Conservation (phyloP, 35 echinoderm and acorn worm species). For the Chiridota heheva region DNA sequence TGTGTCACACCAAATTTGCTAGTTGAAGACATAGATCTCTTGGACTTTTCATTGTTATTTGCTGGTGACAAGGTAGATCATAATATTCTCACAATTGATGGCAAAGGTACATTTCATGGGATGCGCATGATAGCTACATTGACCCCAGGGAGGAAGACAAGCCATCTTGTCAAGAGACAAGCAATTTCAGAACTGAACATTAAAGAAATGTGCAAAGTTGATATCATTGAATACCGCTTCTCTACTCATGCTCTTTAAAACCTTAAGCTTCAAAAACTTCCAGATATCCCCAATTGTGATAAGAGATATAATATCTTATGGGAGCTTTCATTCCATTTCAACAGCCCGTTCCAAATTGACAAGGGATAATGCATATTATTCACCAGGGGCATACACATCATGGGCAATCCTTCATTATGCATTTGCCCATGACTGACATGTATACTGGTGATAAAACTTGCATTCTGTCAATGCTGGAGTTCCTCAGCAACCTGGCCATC, state of each 20-base stretch:
- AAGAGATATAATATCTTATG: neutral
- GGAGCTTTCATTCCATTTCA: neutral
- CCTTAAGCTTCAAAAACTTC: neutral
- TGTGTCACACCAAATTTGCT: constrained; percentile 50
- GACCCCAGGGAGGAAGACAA: constrained; percentile 42
- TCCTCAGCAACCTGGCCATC: constrained; percentile 21
- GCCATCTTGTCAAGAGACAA: too few species aligned
- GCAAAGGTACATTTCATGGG: constrained; percentile 73
- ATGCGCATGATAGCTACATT: constrained; percentile 65
- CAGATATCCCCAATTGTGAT: neutral
- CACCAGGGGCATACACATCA: constrained; percentile 42
- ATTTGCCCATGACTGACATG: constrained; percentile 66
- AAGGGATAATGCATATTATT: constrained; percentile 52
- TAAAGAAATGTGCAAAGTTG: neutral
- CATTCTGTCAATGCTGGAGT: constrained; percentile 61
- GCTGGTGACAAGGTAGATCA: constrained; percentile 76
- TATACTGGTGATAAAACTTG: constrained; percentile 53
- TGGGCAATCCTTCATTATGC: constrained; percentile 39
- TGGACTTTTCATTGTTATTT: constrained; percentile 41
- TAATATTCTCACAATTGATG: constrained; percentile 68
- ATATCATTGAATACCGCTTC: too few species aligned
- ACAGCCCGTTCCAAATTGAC: neutral
- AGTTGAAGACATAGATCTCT: constrained; percentile 41
- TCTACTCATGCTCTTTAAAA: too few species aligned
- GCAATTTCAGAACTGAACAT: too few species aligned